These are phyloP conservation scores for Drosophila demipolita DNA, from an alignment of 2,888 invertebrate species.

Conservation along the genomic window DNA sequence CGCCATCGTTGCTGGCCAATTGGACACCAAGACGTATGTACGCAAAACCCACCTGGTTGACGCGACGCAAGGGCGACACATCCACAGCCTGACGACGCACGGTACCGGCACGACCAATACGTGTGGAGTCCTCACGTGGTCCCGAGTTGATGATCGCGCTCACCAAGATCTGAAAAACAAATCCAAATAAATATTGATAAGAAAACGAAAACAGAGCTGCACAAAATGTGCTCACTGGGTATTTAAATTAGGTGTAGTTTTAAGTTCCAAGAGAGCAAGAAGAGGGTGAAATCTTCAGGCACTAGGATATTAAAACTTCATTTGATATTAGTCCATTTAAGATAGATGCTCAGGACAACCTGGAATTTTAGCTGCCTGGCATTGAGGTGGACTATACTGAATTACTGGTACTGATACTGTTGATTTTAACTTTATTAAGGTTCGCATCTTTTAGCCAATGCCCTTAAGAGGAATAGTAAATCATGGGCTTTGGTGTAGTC, in stretches of 20 bases:
- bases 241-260: constrained; percentile 44
- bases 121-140: constrained; percentile 99
- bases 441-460: constrained; percentile 70
- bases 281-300: constrained; percentile 51
- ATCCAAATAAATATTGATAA: background rate
- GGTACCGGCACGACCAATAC: constrained; percentile 99
- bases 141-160: constrained; percentile 99
- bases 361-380: constrained; percentile 13
- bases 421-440: constrained; percentile 74
- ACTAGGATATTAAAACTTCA: constrained; percentile 61
- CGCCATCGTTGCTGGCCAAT: constrained; percentile 63
- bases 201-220: background rate
- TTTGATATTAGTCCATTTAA: constrained; percentile 46
- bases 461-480: constrained; percentile 80
- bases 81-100: constrained; percentile 99
- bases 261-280: constrained; percentile 65
- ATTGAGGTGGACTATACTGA: constrained; percentile 43
- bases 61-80: constrained; percentile 98
- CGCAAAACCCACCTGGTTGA: constrained; percentile 91
- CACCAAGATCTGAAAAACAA: constrained; percentile 90
- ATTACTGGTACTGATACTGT: background rate
- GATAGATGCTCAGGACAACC: constrained; percentile 24
- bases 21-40: background rate
- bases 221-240: background rate
- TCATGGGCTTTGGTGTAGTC: constrained; percentile 67